phyloP scores from a whole-genome alignment of 2,888 invertebrate genomes.

The Cantharis flavilabris region DNA sequence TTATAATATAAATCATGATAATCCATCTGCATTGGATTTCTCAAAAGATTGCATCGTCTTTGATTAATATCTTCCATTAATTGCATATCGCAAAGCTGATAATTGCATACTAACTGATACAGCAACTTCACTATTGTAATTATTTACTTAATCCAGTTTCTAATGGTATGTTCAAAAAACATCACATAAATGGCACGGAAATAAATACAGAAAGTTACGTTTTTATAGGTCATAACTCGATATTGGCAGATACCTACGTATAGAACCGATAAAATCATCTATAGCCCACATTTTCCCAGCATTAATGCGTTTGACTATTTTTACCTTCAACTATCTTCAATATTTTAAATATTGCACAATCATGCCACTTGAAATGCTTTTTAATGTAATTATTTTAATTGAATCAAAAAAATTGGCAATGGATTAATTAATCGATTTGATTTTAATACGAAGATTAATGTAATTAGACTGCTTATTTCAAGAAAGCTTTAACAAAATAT shows the following conservation, averaged over 20 bases:
- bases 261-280: not conserved
- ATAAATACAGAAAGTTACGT: not conserved
- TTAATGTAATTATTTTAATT: not conserved
- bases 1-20: not conserved
- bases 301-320: not conserved
- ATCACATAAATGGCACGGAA: not conserved
- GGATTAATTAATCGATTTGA: not conserved
- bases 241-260: not conserved
- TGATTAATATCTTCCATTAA: not conserved
- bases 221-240: not conserved
- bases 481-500: not conserved
- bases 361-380: slow-evolving; percentile 12
- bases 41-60: not conserved
- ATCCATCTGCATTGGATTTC: not conserved
- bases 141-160: not conserved
- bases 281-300: not conserved
- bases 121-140: not conserved
- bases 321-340: slow-evolving; percentile 9
- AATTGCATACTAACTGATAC: not conserved
- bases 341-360: slow-evolving; percentile 11
- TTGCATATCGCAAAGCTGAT: not conserved
- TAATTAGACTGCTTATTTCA: not conserved
- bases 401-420: not conserved
- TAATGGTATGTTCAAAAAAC: not conserved
- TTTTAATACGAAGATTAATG: not conserved